Base-by-base conservation (phyloP, 2,113 vertebrate genomes). In the Myotis yumanensis region DNA sequence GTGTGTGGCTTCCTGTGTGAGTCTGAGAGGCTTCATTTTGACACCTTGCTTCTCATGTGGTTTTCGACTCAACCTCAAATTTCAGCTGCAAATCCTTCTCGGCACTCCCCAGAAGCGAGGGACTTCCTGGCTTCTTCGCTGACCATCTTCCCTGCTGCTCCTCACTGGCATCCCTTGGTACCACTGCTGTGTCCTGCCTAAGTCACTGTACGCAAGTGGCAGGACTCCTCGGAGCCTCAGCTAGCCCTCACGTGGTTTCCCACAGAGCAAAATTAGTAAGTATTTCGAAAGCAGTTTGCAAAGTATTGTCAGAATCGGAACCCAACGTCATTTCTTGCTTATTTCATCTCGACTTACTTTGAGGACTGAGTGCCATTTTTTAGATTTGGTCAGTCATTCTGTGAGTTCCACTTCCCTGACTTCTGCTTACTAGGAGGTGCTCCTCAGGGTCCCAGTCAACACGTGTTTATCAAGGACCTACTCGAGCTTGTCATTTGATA, bases 261-360 rank as follows among this genome's bases (percentile, higher is more conserved):
- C 62, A 79, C 6, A 54, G 52, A 62, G 18, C 23, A 86, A 72
- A 40, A 59, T 81, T 23, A 59, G 40, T 48, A 79, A 90, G 52
- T 59, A 35, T 79, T 83, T 90, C 54, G 69, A 69, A 69, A 89
- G 71, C 23, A 43, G 9, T 57, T 88, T 75, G 40, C 35, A 46
- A 89, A 73, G 11, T 46, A 28, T n/a, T 54, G 84, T 84, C 28
- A 52, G 37, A 75, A 66, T 57, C 16, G 57, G 7, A 90, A 76
- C 1, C 10, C 12, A 73, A 57, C 11, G 51, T 51, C 69, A 64
- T 95, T 80, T 66, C 48, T 68, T 82, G 64, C 23, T 73, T 59
- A 32, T 85, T 92, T 85, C 20, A 37, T 46, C 35, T 94, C 4
- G 4, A 16, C 11, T 88, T 96, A 16, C 11, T 88, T 96, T 80